These are phyloP conservation scores for Eulemur mongoz DNA, from an alignment of 2,797 vertebrate species.

Conservation along the genomic window DNA sequence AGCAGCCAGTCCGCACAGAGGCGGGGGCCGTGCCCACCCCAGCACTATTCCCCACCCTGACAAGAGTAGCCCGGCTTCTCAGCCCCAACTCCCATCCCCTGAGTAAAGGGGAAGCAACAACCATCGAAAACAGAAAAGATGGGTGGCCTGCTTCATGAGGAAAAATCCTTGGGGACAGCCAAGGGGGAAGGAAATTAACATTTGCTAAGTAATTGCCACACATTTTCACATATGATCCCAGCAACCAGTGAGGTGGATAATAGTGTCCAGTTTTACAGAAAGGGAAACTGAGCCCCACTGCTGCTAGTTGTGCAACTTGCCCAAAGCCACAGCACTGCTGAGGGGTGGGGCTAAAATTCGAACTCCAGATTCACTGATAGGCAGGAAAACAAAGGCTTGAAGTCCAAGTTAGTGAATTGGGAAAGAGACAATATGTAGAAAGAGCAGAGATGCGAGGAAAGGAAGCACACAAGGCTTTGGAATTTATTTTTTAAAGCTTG, in stretches of 20 bases:
- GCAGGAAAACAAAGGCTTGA: conserved; percentile 2
- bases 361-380: neutral
- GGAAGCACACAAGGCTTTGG: neutral
- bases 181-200: neutral
- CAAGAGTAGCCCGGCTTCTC: neutral
- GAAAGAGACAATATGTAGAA: neutral
- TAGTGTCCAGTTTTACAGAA: neutral
- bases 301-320: neutral
- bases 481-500: neutral
- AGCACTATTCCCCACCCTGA: neutral
- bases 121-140: neutral
- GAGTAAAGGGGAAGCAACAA: neutral
- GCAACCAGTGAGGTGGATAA: neutral
- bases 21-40: neutral
- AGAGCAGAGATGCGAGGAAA: neutral
- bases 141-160: neutral
- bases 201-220: neutral
- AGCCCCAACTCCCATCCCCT: neutral
- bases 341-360: neutral
- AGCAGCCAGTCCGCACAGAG: neutral
- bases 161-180: neutral
- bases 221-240: neutral
- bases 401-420: neutral
- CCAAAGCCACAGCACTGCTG: neutral
- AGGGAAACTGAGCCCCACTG: neutral